Conservation (phyloP, 2,113 vertebrate species). For the Xyrauchen texanus region DNA sequence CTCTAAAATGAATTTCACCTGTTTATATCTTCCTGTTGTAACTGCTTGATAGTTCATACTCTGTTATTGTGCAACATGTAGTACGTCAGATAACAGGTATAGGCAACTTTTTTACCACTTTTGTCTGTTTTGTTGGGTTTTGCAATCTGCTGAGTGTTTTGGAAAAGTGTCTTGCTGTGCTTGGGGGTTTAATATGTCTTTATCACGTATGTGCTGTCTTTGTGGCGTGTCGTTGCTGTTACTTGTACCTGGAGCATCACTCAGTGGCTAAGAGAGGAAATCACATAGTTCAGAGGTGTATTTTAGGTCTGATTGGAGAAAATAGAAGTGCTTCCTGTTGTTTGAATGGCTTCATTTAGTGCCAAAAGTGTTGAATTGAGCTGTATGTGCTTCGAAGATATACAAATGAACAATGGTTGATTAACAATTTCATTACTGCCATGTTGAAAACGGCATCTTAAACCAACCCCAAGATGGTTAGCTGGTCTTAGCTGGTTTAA, state of each 20-base stretch:
- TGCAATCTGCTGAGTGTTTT: not conserved
- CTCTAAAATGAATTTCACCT: not conserved
- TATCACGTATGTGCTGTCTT: not conserved
- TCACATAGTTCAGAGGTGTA: slow-evolving; percentile 6
- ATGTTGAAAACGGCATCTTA: no score
- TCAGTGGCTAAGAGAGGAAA: slow-evolving; percentile 40
- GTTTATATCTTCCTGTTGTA: not conserved
- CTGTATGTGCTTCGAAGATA: not conserved
- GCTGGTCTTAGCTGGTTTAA: no score
- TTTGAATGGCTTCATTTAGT: not conserved
- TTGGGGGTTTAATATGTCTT: not conserved
- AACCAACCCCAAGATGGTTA: no score
- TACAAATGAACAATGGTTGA: no score
- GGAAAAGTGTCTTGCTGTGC: no score
- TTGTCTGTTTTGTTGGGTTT: not conserved
- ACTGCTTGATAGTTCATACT: not conserved
- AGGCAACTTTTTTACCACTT: not conserved
- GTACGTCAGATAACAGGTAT: not conserved
- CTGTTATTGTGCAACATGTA: not conserved
- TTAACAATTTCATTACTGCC: no score
- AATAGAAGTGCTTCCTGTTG: not conserved
- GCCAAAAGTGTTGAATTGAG: not conserved
- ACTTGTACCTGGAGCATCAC: slow-evolving; percentile 52
- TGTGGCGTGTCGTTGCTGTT: slow-evolving; percentile 35
- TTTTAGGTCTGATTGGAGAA: not conserved